Conservation (phyloP, 2,797 vertebrate genomes). For the Morelia viridis region DNA sequence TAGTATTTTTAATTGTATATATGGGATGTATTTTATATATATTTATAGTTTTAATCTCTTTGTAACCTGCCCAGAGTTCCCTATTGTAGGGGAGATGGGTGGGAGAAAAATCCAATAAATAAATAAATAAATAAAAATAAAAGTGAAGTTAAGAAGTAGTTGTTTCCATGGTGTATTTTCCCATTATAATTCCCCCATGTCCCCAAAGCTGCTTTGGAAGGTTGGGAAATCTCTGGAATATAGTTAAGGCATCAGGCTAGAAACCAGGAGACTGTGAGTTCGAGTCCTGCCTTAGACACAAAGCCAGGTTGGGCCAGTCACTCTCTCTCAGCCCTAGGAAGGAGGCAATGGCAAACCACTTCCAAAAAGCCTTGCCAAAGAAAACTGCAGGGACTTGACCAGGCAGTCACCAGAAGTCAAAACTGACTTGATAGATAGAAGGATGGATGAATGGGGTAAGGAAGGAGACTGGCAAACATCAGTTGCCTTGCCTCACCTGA, state of each 20-base stretch:
- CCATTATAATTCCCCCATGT: too few relatives aligned
- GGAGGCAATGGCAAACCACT: background rate
- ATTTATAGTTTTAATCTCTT: too few relatives aligned
- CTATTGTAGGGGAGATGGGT: too few relatives aligned
- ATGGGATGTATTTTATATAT: too few relatives aligned
- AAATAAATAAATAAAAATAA: too few relatives aligned
- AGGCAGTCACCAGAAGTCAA: background rate
- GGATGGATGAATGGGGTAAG: background rate
- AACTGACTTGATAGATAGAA: background rate
- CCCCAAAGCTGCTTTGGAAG: background rate
- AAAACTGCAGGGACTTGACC: background rate
- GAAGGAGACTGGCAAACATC: background rate
- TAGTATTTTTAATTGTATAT: too few relatives aligned
- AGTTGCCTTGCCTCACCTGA: background rate
- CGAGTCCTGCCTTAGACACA: background rate
- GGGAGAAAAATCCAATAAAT: too few relatives aligned
- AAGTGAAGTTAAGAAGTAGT: background rate
- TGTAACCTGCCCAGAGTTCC: too few relatives aligned
- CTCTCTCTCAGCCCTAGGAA: background rate
- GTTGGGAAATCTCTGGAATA: background rate
- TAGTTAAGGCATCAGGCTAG: background rate
- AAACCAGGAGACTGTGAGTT: background rate
- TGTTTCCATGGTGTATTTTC: background rate
- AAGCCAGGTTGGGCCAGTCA: background rate
- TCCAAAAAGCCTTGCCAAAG: background rate